Conservation (phyloP, 2,113 vertebrate genomes). For the Neolamprologus fasciatus region DNA sequence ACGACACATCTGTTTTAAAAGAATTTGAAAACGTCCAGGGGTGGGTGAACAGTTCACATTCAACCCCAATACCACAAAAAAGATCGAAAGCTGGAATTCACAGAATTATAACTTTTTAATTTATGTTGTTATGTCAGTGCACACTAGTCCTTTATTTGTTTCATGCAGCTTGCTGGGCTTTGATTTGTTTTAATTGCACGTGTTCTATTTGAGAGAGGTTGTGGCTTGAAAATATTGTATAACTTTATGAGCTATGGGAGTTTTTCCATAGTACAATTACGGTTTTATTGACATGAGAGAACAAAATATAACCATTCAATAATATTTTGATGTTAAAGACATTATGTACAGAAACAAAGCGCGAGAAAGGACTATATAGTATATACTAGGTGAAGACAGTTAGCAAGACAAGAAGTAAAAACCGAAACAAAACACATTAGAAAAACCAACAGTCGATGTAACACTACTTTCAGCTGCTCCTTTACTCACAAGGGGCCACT, state of each 20-base stretch:
- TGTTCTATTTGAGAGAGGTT: neutral
- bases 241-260: neutral
- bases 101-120: neutral
- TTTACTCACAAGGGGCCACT: neutral
- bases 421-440: neutral
- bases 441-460: neutral
- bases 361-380: neutral
- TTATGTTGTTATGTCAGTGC: neutral
- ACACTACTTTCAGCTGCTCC: neutral
- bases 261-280: neutral
- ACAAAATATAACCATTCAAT: neutral
- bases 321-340: neutral
- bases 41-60: slow-evolving; percentile 13
- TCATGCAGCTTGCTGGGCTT: neutral
- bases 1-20: neutral
- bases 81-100: neutral
- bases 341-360: neutral
- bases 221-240: neutral
- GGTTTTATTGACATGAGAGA: neutral
- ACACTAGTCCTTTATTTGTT: slow-evolving; percentile 9
- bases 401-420: neutral
- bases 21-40: neutral
- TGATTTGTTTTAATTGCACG: neutral
- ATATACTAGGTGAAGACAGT: neutral
- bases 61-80: slow-evolving; percentile 1